Evolutionary conservation across 2,113 vertebrate species (phyloP), one percentile per base, ranked within the genome.

Genomic region (Noturus placidus): DNA sequence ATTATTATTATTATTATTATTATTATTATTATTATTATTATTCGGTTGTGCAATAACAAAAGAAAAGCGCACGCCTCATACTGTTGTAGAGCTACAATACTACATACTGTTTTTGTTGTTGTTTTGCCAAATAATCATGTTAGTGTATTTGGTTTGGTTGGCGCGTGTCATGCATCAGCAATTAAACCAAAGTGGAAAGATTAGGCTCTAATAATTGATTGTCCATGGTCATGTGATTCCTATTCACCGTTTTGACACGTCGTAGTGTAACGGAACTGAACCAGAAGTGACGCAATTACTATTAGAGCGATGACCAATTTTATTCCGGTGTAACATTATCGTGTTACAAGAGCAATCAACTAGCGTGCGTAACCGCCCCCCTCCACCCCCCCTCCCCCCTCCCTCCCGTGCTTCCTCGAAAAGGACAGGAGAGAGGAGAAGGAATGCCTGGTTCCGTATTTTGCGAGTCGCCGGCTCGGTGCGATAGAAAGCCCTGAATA

Each of bases 401-500:
- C 30, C 22, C 56, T 20, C 15, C 33, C 4, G 56, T 20, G 81
- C 61, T 65, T 65, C 35, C 38, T 65, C 38, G 19, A 80, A 57
- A 82, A 82, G 35, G 82, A 42, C 22, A 83, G 13, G 65, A n/a
- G 63, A 13, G 83, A 42, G 33, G 17, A 74, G 69, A 54, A 85
- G 84, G 54, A 56, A 9, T 93, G 92, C 94, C 89, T 84, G 86
- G 87, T 80, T 96, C 97, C 97, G 93, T 83, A 93, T 98, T 98
- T 99, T 99, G 94, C 95, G 86, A 84, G n/a, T 92, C 81, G 92
- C 96, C 96, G 70, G 93, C 94, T 95, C 96, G 61, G 84, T 85
- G 93, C 94, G 95, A 93, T 95, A 94, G 96, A 96, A 96, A 97
- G 96, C 96, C 95, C 95, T 92, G 97, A 97, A 97, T 98, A 98